A percentile compares a stretch with the other conserved stretches of the same genome.
Conservation (phyloP, 2,797 vertebrate species). For the Erithacus rubecula region DNA sequence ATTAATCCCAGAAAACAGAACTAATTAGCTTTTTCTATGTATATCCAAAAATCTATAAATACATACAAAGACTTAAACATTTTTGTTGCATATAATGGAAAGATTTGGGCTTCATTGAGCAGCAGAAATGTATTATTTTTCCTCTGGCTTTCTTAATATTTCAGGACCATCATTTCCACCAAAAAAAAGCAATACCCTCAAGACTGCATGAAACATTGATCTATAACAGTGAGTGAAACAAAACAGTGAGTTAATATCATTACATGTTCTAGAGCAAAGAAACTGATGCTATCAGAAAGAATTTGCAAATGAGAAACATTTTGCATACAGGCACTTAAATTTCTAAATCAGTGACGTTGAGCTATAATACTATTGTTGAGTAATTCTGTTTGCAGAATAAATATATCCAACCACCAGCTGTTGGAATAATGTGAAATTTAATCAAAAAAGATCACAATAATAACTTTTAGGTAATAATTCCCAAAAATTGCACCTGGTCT, state of each 20-base stretch:
- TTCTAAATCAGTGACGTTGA: not conserved
- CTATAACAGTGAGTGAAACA: not conserved
- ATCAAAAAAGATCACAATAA: not conserved
- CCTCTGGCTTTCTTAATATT: not conserved
- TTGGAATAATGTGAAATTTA: slow-evolving; percentile 7
- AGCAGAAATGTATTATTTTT: not conserved
- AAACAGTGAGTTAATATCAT: not conserved
- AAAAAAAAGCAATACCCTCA: not conserved
- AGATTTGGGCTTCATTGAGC: not conserved
- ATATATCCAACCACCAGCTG: not conserved
- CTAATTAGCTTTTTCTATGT: not conserved
- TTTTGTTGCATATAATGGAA: not conserved
- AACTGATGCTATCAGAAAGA: not conserved
- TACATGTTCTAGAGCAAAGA: not conserved
- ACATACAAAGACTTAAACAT: not conserved
- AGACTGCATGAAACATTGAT: not conserved
- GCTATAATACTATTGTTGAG: not conserved
- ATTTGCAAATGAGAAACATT: not conserved
- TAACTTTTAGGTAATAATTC: not conserved
- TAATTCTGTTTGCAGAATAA: not conserved
- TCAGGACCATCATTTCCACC: not conserved
- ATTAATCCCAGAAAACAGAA: not conserved
- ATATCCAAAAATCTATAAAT: not conserved
- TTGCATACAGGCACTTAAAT: not conserved
- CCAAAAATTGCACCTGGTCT: not conserved